Percentiles rank a stretch among this genome's conserved stretches.
phyloP scores from a whole-genome alignment of 2,113 vertebrate species.

The Chiloscyllium plagiosum region DNA sequence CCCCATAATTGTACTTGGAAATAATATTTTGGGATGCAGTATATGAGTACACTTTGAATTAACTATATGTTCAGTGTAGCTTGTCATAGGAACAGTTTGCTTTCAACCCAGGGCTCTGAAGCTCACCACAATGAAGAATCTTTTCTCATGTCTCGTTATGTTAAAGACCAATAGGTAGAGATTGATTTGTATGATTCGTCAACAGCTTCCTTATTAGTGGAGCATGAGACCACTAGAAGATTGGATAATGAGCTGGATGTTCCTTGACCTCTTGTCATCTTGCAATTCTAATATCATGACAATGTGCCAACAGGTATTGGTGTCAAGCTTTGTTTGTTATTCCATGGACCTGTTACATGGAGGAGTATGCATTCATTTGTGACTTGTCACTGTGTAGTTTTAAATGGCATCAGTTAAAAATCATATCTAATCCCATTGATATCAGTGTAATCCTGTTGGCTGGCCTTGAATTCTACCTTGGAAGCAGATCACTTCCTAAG shows the following conservation, averaged over 20 bases:
- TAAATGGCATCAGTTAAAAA: background rate
- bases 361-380: background rate
- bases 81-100: background rate
- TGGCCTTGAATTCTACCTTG: background rate
- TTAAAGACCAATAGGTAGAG: background rate
- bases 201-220: background rate
- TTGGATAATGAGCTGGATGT: background rate
- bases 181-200: background rate
- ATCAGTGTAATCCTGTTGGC: background rate
- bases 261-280: background rate
- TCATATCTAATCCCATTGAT: background rate
- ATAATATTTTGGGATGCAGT: background rate
- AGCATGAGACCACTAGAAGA: background rate
- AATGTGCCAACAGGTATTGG: background rate
- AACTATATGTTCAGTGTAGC: background rate
- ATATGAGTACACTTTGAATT: background rate
- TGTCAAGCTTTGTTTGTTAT: background rate
- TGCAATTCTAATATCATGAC: background rate
- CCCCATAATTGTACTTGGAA: no score
- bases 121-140: background rate
- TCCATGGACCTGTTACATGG: background rate
- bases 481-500: background rate
- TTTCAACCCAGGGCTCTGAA: background rate
- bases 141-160: background rate
- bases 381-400: background rate